Base-by-base conservation (phyloP, 2,888 invertebrate genomes). In the Seira sanloemensis region DNA sequence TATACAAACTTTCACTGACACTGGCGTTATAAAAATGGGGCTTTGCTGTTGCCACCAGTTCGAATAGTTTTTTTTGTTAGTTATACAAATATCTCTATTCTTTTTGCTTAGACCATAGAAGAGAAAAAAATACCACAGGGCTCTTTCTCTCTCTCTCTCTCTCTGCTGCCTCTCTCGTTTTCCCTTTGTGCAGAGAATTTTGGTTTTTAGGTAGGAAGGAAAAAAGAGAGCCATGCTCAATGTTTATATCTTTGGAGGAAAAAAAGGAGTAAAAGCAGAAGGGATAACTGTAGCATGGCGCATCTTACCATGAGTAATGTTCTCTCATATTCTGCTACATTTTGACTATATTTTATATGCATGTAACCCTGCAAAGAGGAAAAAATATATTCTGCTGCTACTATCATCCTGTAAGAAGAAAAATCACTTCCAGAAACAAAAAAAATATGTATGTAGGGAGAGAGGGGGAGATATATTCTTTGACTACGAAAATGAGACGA, bases 291-390 rank as follows among this genome's bases (percentile, higher is more conserved):
- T 37, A 37, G 23, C 19, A 78, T 37, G 67, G 85, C 85, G 86
- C 85, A 86, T 86, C 83, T 86, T 75, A 80, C 50, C 86, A 85
- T 86, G 86, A 81, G 81, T 81, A 78, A 73, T 82, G 74, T 50
- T 77, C 24, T 21, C n/a, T 16, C 62, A 62, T 21, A 62, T 62
- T 62, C 21, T 21, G 62, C n/a, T 9, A 19, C 5, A 62, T n/a
- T n/a, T n/a, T n/a, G n/a, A n/a, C n/a, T n/a, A n/a, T n/a, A n/a
- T n/a, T n/a, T n/a, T n/a, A n/a, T n/a, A n/a, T n/a, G n/a, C n/a
- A n/a, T n/a, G n/a, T n/a, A n/a, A n/a, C n/a, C n/a, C n/a, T n/a
- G n/a, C n/a, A n/a, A n/a, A n/a, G n/a, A n/a, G n/a, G n/a, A n/a
- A n/a, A n/a, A n/a, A n/a, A n/a, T n/a, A n/a, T n/a, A n/a, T n/a